A percentile compares a stretch with the other conserved stretches of the same genome.
These are phyloP conservation scores for Dromaius novaehollandiae DNA, from an alignment of 2,113 vertebrate genomes.

Conservation along the genomic window DNA sequence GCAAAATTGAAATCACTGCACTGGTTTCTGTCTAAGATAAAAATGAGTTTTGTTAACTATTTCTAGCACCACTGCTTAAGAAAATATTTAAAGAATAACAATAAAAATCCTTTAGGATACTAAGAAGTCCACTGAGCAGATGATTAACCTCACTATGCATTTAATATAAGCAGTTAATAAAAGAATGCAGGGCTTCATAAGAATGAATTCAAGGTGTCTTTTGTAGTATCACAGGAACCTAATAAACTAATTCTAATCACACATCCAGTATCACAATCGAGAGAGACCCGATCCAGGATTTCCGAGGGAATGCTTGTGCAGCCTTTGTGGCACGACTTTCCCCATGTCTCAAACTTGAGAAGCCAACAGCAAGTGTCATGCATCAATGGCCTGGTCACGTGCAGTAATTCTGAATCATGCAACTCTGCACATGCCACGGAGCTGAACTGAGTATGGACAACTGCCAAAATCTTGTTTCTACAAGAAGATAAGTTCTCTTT, in stretches of 20 bases:
- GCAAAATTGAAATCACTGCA: neutral
- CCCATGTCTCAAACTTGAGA: neutral
- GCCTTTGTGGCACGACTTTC: neutral
- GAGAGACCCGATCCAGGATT: accelerated
- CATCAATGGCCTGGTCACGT: neutral
- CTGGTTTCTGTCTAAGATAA: constrained; percentile 27
- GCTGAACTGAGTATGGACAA: neutral
- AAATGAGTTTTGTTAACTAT: constrained; percentile 28
- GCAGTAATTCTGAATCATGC: neutral
- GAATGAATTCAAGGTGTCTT: constrained; percentile 21
- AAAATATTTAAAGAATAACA: constrained; percentile 45
- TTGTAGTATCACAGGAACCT: neutral
- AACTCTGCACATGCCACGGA: neutral
- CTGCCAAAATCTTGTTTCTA: neutral
- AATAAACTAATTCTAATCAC: neutral
- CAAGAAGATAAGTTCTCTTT: no score
- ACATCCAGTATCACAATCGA: neutral
- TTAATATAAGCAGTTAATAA: constrained; percentile 57
- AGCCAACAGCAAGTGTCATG: neutral
- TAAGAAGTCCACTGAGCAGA: constrained; percentile 49
- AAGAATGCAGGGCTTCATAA: constrained; percentile 9
- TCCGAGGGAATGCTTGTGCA: neutral
- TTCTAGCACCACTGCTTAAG: constrained; percentile 30
- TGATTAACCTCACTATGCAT: constrained; percentile 44
- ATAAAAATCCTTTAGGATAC: constrained; percentile 38